Evolutionary conservation across 2,888 invertebrate species (phyloP), one percentile per base, ranked within the genome.

Genomic region (Eristalinus aeneus): DNA sequence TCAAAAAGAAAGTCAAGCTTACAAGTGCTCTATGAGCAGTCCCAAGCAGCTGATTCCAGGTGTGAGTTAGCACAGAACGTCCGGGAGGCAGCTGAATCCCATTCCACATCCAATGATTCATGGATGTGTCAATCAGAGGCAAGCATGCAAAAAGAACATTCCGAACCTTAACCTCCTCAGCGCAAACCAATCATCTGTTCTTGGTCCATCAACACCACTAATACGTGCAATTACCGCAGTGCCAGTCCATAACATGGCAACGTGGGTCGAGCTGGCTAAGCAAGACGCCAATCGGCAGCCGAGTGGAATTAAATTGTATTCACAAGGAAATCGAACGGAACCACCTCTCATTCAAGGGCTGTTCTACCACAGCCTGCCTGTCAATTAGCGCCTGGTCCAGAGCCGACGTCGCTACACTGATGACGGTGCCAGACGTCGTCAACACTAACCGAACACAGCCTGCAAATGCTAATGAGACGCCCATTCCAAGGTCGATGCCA

Each of bases 331-430:
- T 75, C 78, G 64, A 83, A 74, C 65, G 69, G 60, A 79, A 79
- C 78, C 67, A 69, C 69, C 83, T 74, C 61, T 75, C 75, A 80
- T 65, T 79, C 84, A 71, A 80, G 71, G 56, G 53, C 60, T 23
- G 22, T 11, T 12, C 22, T 1, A 0, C 46, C 12, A 3, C 36
- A n/a, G 5, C n/a, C 12, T 36, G 64, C 53, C 67, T 79, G 84
- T 79, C 84, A 84, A 80, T 84, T 84, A 84, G 84, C 84, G 84
- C 67, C 65, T 61, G 46, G 79, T 79, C 74, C 56, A 23, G 56
- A 3, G 20, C 16, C 39, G 39, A 39, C 39, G 64, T 64, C 58
- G n/a, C n/a, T n/a, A n/a, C n/a, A 39, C 46, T 53, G 60, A 53
- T 23, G 20, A 27, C 27, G 46, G 65, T 71, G 65, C 53, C 16